Percentiles rank a stretch among this genome's conserved stretches.
Evolutionary conservation across 1,140 invertebrate genomes (phyloP).

Genomic region (Bombus impatiens): DNA sequence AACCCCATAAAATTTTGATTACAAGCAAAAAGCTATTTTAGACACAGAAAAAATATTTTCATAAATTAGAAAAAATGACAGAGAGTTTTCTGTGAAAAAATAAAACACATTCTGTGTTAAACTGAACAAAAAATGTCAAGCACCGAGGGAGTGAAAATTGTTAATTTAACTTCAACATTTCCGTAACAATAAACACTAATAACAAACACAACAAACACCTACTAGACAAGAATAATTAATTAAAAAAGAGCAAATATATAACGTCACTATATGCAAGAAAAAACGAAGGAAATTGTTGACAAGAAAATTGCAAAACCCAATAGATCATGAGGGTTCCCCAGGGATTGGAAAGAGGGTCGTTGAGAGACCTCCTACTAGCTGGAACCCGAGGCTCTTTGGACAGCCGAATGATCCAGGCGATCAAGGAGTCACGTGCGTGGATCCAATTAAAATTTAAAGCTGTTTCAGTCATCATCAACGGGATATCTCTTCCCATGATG

Average conservation of each 20-base stretch:
- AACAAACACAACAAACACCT: background rate
- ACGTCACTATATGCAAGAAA: background rate
- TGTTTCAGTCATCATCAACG: slow-evolving; percentile 70
- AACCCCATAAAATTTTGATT: background rate
- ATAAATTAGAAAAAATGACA: background rate
- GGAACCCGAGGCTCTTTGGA: background rate
- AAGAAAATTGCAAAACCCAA: background rate
- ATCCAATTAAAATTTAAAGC: slow-evolving; percentile 76
- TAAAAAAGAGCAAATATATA: background rate
- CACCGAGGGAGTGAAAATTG: background rate
- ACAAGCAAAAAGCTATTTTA: background rate
- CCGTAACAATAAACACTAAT: background rate
- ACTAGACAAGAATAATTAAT: background rate
- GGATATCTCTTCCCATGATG: slow-evolving; percentile 59
- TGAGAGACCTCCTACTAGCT: background rate
- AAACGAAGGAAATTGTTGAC: background rate
- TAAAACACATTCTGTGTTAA: background rate
- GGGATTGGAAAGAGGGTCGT: background rate
- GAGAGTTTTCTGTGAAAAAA: background rate
- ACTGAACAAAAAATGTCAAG: background rate
- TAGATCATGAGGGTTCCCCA: background rate
- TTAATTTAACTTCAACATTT: background rate
- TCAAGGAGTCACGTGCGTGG: slow-evolving; percentile 68
- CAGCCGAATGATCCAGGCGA: slow-evolving; percentile 35
- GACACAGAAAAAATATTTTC: background rate